Evolutionary conservation across 2,888 invertebrate species (phyloP), one percentile per base, ranked within the genome.

Genomic region (Rhingia campestris): DNA sequence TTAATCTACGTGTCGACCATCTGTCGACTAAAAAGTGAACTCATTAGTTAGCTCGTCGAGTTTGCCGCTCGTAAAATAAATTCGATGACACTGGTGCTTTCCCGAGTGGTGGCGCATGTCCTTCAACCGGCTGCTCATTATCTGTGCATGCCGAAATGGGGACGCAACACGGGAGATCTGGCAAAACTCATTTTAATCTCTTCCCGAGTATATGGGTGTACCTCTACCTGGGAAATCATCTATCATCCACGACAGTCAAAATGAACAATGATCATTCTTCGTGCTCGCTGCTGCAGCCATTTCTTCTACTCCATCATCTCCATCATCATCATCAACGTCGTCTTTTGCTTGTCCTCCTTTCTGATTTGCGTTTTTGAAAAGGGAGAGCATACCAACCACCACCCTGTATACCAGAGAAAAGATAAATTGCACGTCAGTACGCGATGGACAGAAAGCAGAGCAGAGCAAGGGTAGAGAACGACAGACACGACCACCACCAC

Each of bases 1-100:
- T 84, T 84, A 80, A 84, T 84, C 84, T 84, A 74, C 70, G 84
- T 80, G 84, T 80, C 75, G 30, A 84, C 84, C 84, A 84, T 84
- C 84, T 84, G 84, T 84, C 80, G 80, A 54, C 70, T 66, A 72
- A 84, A 84, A 84, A 75, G 79, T 75, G 80, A 84, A 84, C 84
- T 80, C 84, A 80, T 84, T 84, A 84, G 80, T 84, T 72, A 61
- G 69, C 80, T 70, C 41, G 74, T 70, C 64, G 84, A 73, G 66
- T 70, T 80, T 74, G 41, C 74, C 69, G 22, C 30, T 4, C 64
- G 66, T 75, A 2, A 22, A 70, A 75, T 84, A 74, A 84, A 84
- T 75, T 80, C 80, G 80, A 79, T 80, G 84, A 79, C 64, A 70
- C 54, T 66, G 64, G 22, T 74, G 74, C 63, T 63, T 54, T 61